Base-by-base conservation (phyloP, 92 coral and sea anemone species). In the Actinernus sp. region DNA sequence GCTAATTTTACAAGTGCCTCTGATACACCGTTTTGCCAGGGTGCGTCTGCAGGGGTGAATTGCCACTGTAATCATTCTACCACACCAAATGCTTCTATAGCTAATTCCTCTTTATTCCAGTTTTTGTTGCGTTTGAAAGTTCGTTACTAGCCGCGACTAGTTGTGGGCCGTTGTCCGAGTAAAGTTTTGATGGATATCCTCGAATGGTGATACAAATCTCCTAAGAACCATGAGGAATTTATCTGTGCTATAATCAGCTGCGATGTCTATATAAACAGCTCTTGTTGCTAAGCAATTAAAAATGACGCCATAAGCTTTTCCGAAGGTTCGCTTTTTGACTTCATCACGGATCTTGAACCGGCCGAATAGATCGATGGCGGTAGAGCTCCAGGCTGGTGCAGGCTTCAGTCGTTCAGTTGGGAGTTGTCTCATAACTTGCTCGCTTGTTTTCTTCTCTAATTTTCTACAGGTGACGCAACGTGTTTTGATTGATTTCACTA, bases 21-120 rank as follows among this genome's bases (percentile, higher is more conserved):
- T 3, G 78, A 55, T 19, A 61, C 49, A 19, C 92, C 79, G 63
- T 79, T 79, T 52, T 71, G 70, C 83, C 87, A 86, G 2, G 83
- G 87, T 39, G 82, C 83, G 26, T 86, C 83, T n/a, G 87, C 63
- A 8, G 80, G 50, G 21, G 75, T 55, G 63, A 74, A 78, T n/a
- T 70, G 53, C 91, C 82, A 84, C 33, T 70, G 28, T 21, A 86
- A 32, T 33, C 78, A 63, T 43, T 72, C 70, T 33, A 36, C 45
- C 45, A 64, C 86, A 38, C 82, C 85, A 55, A 63, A 85, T 41
- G 46, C 78, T n/a, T n/a, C n/a, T n/a, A n/a, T n/a, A 12, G 37
- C 48, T 16, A 77, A 71, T 65, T 76, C 63, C 12, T 69, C 37
- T 69, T 38, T 44, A 31, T 68, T 51, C 81, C 81, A 84, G 49